Base-by-base conservation (phyloP, 2,797 vertebrate genomes). In the Enteromius argenteus region DNA sequence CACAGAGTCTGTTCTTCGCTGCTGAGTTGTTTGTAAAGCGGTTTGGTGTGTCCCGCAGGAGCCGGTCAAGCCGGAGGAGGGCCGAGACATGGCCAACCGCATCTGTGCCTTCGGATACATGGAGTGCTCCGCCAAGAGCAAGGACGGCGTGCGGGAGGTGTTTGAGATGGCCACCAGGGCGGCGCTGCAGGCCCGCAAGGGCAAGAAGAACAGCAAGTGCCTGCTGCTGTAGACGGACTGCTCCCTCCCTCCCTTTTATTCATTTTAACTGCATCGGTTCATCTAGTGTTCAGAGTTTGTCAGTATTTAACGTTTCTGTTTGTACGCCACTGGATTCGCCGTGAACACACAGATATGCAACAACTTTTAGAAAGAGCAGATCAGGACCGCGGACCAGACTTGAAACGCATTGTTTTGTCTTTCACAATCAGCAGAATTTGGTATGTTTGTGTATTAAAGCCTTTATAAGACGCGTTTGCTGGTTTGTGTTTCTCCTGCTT, bases 121-220 rank as follows among this genome's bases (percentile, higher is more conserved):
- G 98, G 98, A 99, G 93, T 99, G 98, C 93, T 99, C 98, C 79
- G 98, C 98, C 90, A 99, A 99, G 95, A 97, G 96, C 91, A 99
- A 99, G 95, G 98, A 99, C 90, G 98, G 98, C 46, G 98, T 99
- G 86, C 94, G 98, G 88, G 98, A 99, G 89, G 98, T 99, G 74
- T 99, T 99, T 0, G 98, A 99, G 93, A 98, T 99, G 98, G 98
- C 98, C 88, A 99, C 98, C 32, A 94, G 98, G 1, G 98, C 98
- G 0, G 98, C 97, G 0, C 95, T 99, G 90, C 98, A 99, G 94
- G 97, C 98, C 35, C 96, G 97, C 68, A 99, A 99, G 93, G 96
- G 96, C 80, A 98, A 96, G 94, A 96, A 94, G 94, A 96, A 98
- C 94, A 97, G 88, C 83, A 97, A 97, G 96, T 99, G 98, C 93